Conservation (phyloP, 2,888 invertebrate species). For the Pterostichus niger region DNA sequence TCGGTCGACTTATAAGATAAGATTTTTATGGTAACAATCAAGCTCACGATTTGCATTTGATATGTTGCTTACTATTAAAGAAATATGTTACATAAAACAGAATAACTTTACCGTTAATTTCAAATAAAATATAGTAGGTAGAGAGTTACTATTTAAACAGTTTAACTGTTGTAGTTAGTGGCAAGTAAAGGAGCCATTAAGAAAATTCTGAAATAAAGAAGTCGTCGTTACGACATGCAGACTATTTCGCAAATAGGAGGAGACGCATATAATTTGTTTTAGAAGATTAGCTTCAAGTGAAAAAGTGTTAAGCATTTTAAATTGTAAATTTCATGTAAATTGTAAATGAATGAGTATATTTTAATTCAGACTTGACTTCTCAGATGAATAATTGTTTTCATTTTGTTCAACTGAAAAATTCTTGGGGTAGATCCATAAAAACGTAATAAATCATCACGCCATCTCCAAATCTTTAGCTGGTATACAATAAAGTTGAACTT, state of each 20-base stretch:
- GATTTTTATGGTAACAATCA: background rate
- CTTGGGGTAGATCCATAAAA: constrained; percentile 23
- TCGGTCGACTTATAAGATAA: background rate
- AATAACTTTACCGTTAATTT: constrained; percentile 13
- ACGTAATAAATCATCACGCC: constrained; percentile 25
- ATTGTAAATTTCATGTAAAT: constrained; percentile 52
- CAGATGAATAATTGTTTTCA: constrained; percentile 19
- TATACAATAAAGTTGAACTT: background rate
- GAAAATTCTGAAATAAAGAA: constrained; percentile 55
- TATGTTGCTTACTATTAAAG: no score
- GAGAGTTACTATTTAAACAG: constrained; percentile 28
- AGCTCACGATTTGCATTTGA: no score
- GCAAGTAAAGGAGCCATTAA: constrained; percentile 34
- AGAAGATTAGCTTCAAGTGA: constrained; percentile 34
- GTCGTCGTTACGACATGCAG: constrained; percentile 22
- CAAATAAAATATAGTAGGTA: background rate
- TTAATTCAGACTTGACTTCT: constrained; percentile 18
- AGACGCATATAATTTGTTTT: constrained; percentile 48
- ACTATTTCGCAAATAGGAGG: constrained; percentile 35
- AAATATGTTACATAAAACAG: constrained; percentile 3
- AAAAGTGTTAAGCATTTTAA: constrained; percentile 38
- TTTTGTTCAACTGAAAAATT: background rate
- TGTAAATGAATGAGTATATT: constrained; percentile 11
- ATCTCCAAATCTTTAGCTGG: constrained; percentile 1
- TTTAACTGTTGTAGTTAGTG: constrained; percentile 44